Percentiles rank a stretch among this genome's conserved stretches.
Conservation (phyloP, 2,113 vertebrate genomes). For the Neogobius melanostomus region DNA sequence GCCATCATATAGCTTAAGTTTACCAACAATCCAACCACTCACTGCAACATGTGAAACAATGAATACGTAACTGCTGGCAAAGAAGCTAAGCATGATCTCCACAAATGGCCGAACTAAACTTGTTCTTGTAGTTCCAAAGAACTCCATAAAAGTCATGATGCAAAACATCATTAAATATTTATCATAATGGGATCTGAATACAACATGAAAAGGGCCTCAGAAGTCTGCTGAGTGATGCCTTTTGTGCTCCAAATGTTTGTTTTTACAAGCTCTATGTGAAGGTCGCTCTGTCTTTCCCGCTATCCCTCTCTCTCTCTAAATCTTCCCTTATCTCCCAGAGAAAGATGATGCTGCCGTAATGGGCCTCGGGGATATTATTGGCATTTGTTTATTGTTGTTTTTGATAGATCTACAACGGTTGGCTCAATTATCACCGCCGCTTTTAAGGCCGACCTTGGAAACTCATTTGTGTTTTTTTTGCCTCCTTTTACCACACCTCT, state of each 20-base stretch:
- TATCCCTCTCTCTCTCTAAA: slow-evolving; percentile 1
- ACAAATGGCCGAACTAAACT: background rate
- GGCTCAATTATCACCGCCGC: slow-evolving; percentile 67
- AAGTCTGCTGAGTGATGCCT: slow-evolving; percentile 14
- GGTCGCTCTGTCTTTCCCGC: slow-evolving; percentile 9
- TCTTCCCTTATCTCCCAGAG: slow-evolving; percentile 18
- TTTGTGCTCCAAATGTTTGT: slow-evolving; percentile 6
- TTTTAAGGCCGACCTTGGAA: slow-evolving; percentile 77
- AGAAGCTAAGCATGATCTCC: background rate
- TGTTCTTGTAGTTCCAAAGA: background rate
- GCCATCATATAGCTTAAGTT: too few species aligned
- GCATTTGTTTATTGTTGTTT: slow-evolving; percentile 70
- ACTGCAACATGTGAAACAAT: too few species aligned
- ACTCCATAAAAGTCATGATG: background rate
- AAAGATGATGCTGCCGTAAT: slow-evolving; percentile 51
- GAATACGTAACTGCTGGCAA: background rate
- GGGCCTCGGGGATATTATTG: slow-evolving; percentile 62
- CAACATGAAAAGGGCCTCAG: slow-evolving; percentile 2
- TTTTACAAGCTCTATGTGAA: slow-evolving; percentile 4
- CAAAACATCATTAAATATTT: slow-evolving; percentile 2
- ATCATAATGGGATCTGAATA: slow-evolving; percentile 6
- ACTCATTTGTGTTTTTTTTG: slow-evolving; percentile 74
- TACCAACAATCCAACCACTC: too few species aligned
- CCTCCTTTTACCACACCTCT: slow-evolving; percentile 66
- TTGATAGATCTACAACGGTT: slow-evolving; percentile 71